Evolutionary conservation across 2,888 invertebrate species (phyloP), one percentile per base, ranked within the genome.

Genomic region (Drosophila borealis): DNA sequence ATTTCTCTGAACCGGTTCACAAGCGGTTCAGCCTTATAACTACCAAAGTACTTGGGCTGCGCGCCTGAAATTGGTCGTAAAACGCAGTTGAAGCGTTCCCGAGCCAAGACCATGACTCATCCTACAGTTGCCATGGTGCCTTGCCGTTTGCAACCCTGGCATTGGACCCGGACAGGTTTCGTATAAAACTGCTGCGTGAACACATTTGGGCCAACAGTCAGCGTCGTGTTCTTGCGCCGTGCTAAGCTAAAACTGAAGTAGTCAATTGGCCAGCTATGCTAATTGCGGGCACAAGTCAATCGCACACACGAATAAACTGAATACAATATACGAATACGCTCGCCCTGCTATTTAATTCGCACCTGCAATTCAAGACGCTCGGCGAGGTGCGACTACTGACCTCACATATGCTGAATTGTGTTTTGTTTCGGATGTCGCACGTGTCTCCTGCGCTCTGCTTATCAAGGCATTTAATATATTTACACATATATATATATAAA

Each of bases 131-230:
- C 33, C n/a, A 33, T 34, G 21, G 17, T 42, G 34, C 29, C 8
- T 29, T 8, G 29, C 29, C 29, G 29, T 2, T 51, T 48, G 69
- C 60, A 71, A 54, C 71, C 72, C 71, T 73, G 67, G 44, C 21
- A 21, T 14, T 41, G 29, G 34, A 14, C 50, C 41, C 34, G 21
- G 34, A 1, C 29, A 34, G 11, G 34, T 17, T 14, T 33, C n/a
- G n/a, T 57, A 57, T 70, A 76, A 76, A 76, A 42, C 8, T 76
- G 76, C 53, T 57, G 65, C 54, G 71, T 46, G 21, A 21, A 14
- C 65, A 21, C 41, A 29, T 70, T 70, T 53, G 33, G 41, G 56
- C 4, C 33, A 49, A 36, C 76, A 70, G 74, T 74, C 46, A 42
- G 53, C 42, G 42, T 60, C 21, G 66, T 36, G 41, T 44, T 55